Percentiles rank a stretch among this genome's conserved stretches.
Conservation (phyloP, 2,113 vertebrate species). For the Grantiella picta region DNA sequence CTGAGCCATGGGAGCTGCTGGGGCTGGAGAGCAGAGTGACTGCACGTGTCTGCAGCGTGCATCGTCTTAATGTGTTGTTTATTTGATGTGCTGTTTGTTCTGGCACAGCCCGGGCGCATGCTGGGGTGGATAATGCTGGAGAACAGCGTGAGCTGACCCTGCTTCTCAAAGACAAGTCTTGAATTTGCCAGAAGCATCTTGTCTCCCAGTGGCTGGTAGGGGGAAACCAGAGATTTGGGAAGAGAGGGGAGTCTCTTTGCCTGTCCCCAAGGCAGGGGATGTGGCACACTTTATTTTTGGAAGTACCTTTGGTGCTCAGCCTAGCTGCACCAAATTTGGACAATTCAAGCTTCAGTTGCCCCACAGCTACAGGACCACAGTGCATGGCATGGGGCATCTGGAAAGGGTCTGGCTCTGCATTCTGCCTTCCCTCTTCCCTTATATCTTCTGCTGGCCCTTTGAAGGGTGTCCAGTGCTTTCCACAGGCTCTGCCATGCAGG, state of each 20-base stretch:
- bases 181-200: background rate
- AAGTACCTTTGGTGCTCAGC: background rate
- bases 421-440: background rate
- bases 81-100: constrained; percentile 61
- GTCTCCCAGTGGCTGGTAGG: background rate
- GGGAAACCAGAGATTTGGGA: background rate
- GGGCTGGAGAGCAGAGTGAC: background rate
- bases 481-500: rapidly evolving
- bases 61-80: background rate
- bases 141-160: background rate
- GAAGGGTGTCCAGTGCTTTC: background rate
- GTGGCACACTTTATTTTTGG: rapidly evolving
- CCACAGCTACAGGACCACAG: rapidly evolving
- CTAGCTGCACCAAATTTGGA: background rate
- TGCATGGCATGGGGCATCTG: rapidly evolving
- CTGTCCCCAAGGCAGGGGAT: background rate
- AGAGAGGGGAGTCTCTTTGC: background rate
- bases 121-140: constrained; percentile 20
- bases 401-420: background rate
- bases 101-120: background rate
- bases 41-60: background rate
- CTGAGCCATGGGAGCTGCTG: rapidly evolving
- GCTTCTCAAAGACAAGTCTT: background rate
- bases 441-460: background rate
- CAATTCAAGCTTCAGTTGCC: background rate